A percentile compares a stretch with the other conserved stretches of the same genome.
phyloP scores from a whole-genome alignment of 2,888 invertebrate species.

The Apomyelois bistriatella region DNA sequence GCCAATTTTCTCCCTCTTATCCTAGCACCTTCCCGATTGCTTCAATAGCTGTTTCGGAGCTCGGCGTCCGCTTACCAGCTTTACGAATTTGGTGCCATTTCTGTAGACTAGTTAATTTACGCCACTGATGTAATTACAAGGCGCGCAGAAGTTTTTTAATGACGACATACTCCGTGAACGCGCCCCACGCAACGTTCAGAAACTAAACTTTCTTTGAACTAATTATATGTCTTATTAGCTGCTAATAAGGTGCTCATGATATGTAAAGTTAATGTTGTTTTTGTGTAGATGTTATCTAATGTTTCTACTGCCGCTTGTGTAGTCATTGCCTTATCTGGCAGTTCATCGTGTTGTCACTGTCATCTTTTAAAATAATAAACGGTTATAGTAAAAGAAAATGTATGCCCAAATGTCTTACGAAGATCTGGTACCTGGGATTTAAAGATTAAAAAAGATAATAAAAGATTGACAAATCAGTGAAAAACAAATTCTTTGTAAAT shows the following conservation, averaged over 20 bases:
- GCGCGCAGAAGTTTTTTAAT: conserved; percentile 41
- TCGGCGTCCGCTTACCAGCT: too few species aligned
- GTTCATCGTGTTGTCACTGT: conserved; percentile 36
- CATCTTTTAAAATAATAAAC: conserved; percentile 26
- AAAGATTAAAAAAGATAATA: too few species aligned
- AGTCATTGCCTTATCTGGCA: conserved; percentile 35
- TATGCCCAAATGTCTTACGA: not conserved
- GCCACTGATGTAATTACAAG: conserved; percentile 29
- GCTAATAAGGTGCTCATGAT: conserved; percentile 11
- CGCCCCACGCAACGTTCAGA: conserved; percentile 25
- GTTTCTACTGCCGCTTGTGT: conserved; percentile 36
- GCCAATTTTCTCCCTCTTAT: too few species aligned
- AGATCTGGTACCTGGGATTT: too few species aligned
- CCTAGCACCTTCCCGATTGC: too few species aligned
- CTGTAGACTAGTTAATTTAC: not conserved
- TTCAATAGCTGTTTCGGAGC: too few species aligned
- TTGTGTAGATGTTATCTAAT: conserved; percentile 36
- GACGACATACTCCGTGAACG: conserved; percentile 43
- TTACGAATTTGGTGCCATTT: not conserved
- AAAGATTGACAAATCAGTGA: too few species aligned
- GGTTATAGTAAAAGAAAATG: conserved; percentile 3
- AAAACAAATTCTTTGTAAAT: too few species aligned
- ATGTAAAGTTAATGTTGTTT: conserved; percentile 17
- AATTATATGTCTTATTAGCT: conserved; percentile 11
- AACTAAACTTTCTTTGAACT: not conserved